Conservation (phyloP, 2,797 vertebrate genomes). For the Acridotheres tristis region DNA sequence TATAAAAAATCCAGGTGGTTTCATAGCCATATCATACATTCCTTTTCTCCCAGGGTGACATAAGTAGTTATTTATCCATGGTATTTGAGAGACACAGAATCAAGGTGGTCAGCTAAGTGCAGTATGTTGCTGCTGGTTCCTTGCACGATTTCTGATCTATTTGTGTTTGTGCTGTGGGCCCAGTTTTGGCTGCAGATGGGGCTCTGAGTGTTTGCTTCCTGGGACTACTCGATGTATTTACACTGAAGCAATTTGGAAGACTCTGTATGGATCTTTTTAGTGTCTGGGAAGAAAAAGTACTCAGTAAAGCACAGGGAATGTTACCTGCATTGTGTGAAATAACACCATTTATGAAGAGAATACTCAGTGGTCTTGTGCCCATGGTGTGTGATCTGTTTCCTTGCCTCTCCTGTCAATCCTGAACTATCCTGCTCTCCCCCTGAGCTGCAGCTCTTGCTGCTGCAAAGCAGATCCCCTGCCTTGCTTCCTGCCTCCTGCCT, state of each 20-base stretch:
- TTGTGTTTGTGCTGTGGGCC: not conserved
- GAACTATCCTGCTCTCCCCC: not conserved
- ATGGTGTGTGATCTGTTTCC: not conserved
- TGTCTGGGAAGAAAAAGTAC: not conserved
- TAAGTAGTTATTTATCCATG: constrained; percentile 57
- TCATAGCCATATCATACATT: constrained; percentile 59
- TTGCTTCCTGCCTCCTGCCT: not conserved
- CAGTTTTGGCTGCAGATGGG: not conserved
- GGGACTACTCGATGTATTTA: not conserved
- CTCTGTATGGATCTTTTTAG: not conserved
- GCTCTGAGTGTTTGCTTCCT: not conserved
- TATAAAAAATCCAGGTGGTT: constrained; percentile 62
- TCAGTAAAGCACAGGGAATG: not conserved
- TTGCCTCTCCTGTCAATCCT: not conserved
- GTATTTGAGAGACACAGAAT: constrained; percentile 31
- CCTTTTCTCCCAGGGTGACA: constrained; percentile 58
- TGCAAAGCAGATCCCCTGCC: not conserved
- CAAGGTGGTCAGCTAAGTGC: constrained; percentile 41
- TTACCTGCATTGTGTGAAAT: constrained; percentile 17
- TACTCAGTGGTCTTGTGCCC: not conserved
- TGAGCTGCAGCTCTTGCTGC: not conserved
- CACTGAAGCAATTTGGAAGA: not conserved
- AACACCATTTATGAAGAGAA: not conserved
- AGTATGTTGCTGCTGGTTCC: not conserved
- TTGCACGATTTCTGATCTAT: not conserved